Base-by-base conservation (phyloP, 2,888 invertebrate genomes). In the Clivina fossor region DNA sequence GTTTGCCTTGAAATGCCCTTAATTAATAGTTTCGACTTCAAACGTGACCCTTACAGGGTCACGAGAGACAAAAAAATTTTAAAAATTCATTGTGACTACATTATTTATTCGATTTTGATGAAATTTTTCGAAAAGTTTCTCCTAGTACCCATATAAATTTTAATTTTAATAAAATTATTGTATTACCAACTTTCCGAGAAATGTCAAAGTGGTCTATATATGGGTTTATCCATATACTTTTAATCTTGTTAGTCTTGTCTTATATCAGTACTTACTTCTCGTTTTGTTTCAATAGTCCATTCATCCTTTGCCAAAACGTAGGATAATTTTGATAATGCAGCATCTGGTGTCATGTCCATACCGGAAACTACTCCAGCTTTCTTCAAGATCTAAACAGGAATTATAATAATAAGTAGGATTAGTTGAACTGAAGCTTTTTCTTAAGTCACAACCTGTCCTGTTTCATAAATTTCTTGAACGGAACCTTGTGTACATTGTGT, bases 271-370 rank as follows among this genome's bases (percentile, higher is more conserved):
- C 66, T 70, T 68, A 85, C 86, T 71, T 80, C 78, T 35, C 82
- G 80, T 67, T 88, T 89, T 47, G 80, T 78, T 20, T 82, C 74
- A 37, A 80, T 74, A 40, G 78, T 76, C 75, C 88, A 82, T 41
- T 86, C 83, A 3, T 78, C 76, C 68, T 93, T 90, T 1, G 91
- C 88, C 18, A 97, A 75, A 1, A 97, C 90, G 66, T 94, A 97
- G 0, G 88, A 82, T 1, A 98, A 77, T 72, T 98, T 98, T 1
- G 92, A 85, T 5, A 96, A 79, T 0, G 96, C 95, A 0, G 97
- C 93, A 72, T 97, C 97, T 0, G 92, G 88, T 0, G 97, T 97
- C 90, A 93, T 90, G 68, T 94, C 93, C 54, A 79, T 83, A 0
- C 93, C 93, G 0, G 86, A 80, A 19, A 90, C 80, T 1, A 93